These are phyloP conservation scores for Drosophila truncata DNA, from an alignment of 1,140 invertebrate species.

Conservation along the genomic window DNA sequence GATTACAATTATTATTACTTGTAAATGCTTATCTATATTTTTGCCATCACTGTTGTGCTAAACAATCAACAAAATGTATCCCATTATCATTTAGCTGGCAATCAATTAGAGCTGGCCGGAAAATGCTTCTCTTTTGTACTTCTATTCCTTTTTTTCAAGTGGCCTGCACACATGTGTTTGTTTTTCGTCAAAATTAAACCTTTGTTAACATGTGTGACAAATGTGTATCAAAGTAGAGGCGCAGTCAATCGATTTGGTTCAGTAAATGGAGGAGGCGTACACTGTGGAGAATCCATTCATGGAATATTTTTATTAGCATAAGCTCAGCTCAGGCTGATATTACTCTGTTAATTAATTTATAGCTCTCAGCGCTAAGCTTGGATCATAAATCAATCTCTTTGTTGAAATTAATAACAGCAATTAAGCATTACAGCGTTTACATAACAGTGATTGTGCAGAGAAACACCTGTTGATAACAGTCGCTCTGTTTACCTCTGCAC, in stretches of 20 bases:
- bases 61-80: conserved; percentile 2
- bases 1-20: neutral
- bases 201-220: conserved; percentile 32
- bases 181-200: conserved; percentile 4
- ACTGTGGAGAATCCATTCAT: neutral
- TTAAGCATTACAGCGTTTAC: conserved; percentile 51
- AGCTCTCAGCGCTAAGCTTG: neutral
- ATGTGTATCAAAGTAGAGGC: conserved; percentile 22
- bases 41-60: neutral
- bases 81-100: conserved; percentile 14
- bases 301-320: neutral
- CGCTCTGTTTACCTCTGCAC: neutral
- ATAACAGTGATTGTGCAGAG: conserved; percentile 39
- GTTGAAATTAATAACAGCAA: conserved; percentile 33
- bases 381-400: conserved; percentile 28
- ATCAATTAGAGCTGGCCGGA: conserved; percentile 26
- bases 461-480: conserved; percentile 53
- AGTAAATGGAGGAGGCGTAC: neutral
- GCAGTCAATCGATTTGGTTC: conserved; percentile 12
- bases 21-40: neutral
- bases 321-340: conserved; percentile 7
- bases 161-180: conserved; percentile 20
- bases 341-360: conserved; percentile 34
- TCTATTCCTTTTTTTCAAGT: conserved; percentile 8
- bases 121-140: neutral